Evolutionary conservation across 2,113 vertebrate species (phyloP).

Genomic region (Phasianus colchicus): DNA sequence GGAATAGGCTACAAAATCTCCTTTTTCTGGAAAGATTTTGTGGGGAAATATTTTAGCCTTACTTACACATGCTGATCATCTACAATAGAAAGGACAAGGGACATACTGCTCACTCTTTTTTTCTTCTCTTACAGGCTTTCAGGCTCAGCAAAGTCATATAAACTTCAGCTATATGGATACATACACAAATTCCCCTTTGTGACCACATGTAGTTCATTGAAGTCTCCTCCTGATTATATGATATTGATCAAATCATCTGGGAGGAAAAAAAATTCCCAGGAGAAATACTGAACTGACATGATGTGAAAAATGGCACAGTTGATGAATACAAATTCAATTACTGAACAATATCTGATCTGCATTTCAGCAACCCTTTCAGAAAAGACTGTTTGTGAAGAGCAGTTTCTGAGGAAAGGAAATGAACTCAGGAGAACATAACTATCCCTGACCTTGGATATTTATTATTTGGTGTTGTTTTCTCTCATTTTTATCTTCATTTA

Average conservation of each 20-base stretch:
- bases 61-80: neutral
- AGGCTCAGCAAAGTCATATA: neutral
- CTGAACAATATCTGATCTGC: neutral
- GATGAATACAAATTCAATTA: neutral
- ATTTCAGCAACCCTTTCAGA: neutral
- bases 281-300: neutral
- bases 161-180: neutral
- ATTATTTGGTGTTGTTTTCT: neutral
- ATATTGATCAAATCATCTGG: neutral
- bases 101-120: neutral
- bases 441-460: neutral
- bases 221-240: neutral
- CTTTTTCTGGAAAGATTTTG: neutral
- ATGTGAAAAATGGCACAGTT: neutral
- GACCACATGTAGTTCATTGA: neutral
- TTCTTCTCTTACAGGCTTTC: neutral
- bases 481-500: neutral
- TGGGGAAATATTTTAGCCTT: neutral
- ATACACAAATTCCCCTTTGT: neutral
- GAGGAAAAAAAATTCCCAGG: accelerated
- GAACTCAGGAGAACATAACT: neutral
- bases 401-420: neutral
- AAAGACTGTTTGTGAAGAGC: neutral
- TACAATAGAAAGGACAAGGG: neutral
- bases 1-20: neutral